These are phyloP conservation scores for Myiothlypis chrysogaster DNA, from an alignment of 2,797 vertebrate genomes.

Conservation along the genomic window DNA sequence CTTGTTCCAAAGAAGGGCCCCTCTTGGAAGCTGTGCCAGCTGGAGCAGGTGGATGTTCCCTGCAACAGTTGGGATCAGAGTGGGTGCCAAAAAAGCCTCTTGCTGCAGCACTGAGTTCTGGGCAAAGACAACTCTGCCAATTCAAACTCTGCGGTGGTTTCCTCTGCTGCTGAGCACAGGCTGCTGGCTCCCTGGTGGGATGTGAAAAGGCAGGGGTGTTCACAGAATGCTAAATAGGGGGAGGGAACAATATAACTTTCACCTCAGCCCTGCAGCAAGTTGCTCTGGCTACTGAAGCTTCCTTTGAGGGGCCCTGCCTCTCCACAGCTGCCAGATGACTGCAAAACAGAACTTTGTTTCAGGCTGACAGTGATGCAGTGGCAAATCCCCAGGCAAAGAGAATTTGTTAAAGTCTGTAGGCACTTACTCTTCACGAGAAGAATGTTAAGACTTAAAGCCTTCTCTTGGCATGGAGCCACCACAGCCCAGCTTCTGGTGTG, in stretches of 20 bases:
- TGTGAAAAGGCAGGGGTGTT: background rate
- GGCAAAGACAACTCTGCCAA: background rate
- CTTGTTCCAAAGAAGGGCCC: background rate
- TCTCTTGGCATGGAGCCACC: background rate
- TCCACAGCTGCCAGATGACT: background rate
- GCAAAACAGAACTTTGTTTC: constrained; percentile 13
- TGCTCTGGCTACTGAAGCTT: constrained; percentile 23
- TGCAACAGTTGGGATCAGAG: background rate
- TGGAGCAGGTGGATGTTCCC: background rate
- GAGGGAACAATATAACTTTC: background rate
- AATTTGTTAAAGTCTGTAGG: background rate
- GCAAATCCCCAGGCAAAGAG: background rate
- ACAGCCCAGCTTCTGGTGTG: background rate
- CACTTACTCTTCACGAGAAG: constrained; percentile 8
- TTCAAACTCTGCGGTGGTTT: background rate
- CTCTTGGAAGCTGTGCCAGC: background rate
- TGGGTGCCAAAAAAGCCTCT: background rate
- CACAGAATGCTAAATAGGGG: background rate
- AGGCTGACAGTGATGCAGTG: background rate
- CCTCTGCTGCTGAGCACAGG: background rate
- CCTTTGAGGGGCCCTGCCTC: background rate
- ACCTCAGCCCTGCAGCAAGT: background rate
- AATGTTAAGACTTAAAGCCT: background rate
- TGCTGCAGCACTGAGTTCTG: background rate
- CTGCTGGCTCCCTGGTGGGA: background rate